Evolutionary conservation across 2,888 invertebrate species (phyloP).

Genomic region (Thelaira solivaga): DNA sequence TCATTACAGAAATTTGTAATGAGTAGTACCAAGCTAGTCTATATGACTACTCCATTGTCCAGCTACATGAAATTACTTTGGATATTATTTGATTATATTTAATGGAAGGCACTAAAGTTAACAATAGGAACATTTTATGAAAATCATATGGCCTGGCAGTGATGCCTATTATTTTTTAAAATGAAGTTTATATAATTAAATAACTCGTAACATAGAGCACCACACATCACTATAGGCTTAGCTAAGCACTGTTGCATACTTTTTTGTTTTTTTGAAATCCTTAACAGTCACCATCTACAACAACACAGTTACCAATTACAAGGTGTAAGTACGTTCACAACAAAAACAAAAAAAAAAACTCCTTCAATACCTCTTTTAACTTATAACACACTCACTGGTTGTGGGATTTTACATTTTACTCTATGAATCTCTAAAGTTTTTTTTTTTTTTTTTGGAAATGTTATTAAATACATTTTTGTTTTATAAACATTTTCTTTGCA

Average conservation of each 20-base stretch:
- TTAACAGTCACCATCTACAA: conserved; percentile 50
- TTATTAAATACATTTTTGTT: conserved; percentile 46
- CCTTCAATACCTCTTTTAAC: not conserved
- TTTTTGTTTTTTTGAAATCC: conserved; percentile 20
- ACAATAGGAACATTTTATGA: too few relatives aligned
- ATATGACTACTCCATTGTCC: too few relatives aligned
- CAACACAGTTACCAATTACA: conserved; percentile 34
- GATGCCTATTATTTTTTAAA: too few relatives aligned
- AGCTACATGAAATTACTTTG: too few relatives aligned
- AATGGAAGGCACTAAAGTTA: too few relatives aligned
- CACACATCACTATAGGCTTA: not conserved
- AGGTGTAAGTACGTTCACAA: conserved; percentile 61
- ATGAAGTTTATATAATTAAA: too few relatives aligned
- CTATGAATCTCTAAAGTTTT: conserved; percentile 36
- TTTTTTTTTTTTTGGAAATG: not conserved
- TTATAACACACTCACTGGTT: conserved; percentile 41
- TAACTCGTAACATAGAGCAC: too few relatives aligned
- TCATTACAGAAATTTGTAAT: too few relatives aligned
- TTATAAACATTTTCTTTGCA: conserved; percentile 61
- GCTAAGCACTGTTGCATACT: not conserved
- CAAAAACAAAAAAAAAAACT: conserved; percentile 19
- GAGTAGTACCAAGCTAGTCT: too few relatives aligned
- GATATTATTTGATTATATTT: too few relatives aligned
- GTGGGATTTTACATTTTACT: conserved; percentile 61
- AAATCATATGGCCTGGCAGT: too few relatives aligned